These are phyloP conservation scores for Herpailurus yagouaroundi DNA, from an alignment of 2,113 vertebrate species.

Conservation along the genomic window DNA sequence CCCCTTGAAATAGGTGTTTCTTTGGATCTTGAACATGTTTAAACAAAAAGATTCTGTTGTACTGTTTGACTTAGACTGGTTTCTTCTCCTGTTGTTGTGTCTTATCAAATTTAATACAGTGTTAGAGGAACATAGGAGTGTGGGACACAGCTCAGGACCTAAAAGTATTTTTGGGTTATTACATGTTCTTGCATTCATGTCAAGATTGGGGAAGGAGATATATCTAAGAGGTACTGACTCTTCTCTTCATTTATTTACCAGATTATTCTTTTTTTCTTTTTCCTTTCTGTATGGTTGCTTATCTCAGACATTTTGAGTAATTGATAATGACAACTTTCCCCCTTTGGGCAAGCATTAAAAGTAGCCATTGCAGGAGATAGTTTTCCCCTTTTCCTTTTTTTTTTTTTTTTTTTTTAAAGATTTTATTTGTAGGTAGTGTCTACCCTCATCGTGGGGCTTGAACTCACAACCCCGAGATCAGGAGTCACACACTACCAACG, in stretches of 20 bases:
- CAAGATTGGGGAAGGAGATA: not conserved
- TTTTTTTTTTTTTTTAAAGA: not conserved
- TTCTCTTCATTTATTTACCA: conserved; percentile 12
- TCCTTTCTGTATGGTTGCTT: conserved; percentile 18
- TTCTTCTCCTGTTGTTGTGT: not conserved
- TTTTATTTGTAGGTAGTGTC: not conserved
- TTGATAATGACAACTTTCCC: not conserved
- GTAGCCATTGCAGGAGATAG: not conserved
- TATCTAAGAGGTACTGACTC: not conserved
- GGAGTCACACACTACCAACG: not conserved
- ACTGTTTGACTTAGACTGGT: not conserved
- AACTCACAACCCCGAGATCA: not conserved
- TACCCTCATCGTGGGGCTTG: not conserved
- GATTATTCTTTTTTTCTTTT: not conserved
- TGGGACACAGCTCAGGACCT: not conserved
- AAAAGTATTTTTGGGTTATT: conserved; percentile 30
- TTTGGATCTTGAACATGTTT: conserved; percentile 20
- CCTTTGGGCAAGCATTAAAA: conserved; percentile 45
- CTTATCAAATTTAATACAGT: not conserved
- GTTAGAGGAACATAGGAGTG: not conserved
- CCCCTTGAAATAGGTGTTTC: conserved; percentile 17
- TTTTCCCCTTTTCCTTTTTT: not conserved
- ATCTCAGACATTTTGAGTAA: conserved; percentile 44
- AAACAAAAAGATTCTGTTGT: conserved; percentile 25
- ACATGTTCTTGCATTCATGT: not conserved